Base-by-base conservation (phyloP, 2,888 invertebrate genomes). In the Pasiphila rectangulata region DNA sequence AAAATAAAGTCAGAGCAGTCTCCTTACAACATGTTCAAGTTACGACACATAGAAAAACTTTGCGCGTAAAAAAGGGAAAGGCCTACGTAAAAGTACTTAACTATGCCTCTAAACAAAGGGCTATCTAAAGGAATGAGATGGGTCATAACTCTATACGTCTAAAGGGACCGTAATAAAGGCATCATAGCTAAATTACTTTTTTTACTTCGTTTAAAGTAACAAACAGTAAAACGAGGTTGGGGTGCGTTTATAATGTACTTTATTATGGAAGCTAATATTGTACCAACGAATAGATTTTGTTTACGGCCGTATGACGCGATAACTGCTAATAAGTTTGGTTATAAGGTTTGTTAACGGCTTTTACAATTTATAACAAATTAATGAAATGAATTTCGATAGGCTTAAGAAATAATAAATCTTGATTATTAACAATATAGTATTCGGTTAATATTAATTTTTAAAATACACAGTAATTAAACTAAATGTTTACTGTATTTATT, bases 101-200 rank as follows among this genome's bases (percentile, higher is more conserved):
- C n/a, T 59, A 57, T 48, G 62, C 62, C 56, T 54, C 60, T 58
- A 67, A 65, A 71, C 72, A 72, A 71, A 73, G 63, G 59, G 56
- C 69, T 66, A 67, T 72, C 65, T 69, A 57, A 60, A 57, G 59
- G 64, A 71, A 69, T 64, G 72, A 65, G 65, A 67, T 63, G 56
- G 56, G 63, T 62, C 57, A 69, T 74, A 73, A 74, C 69, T 74
- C 68, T 65, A 70, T 75, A 68, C 59, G 57, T 63, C 61, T 61
- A 51, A 61, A 63, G 58, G 64, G 66, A 59, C 66, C 62, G 72
- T 72, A 68, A 72, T 75, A 75, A 74, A 75, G 69, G 63, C 73
- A 67, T 75, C 70, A 71, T 75, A 67, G 65, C 69, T 55, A 65
- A 69, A 75, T 75, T 68, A 71, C 72, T 72, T 75, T 74, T 70